Evolutionary conservation across 92 coral and sea anemone species (phyloP), one percentile per base, ranked within the genome.

Genomic region (Phenganax marumi): DNA sequence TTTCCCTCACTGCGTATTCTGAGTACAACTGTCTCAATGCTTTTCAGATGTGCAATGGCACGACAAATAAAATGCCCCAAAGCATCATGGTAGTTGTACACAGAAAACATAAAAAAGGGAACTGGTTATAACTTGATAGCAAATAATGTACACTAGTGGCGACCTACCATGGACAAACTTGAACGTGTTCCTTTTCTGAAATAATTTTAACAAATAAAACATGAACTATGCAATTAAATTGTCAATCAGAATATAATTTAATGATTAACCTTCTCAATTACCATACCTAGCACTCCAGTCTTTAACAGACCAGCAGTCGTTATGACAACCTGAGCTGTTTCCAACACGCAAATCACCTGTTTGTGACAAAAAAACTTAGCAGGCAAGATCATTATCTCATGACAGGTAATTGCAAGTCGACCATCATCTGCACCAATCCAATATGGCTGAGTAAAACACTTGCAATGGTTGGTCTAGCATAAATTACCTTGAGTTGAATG

Each of bases 151-250:
- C 43, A 33, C 5, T 5, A 33, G 43, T 10, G 25, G 25, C 6
- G 1, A 48, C 92, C 80, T 84, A 93, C 97, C 85, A 91, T 86
- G 71, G 97, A 93, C 7, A 93, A 76, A 68, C 97, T 93, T 80
- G 97, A 93, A 51, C 97, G 83, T 46, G 97, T 93, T 25, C 97
- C 91, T 80, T 97, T 85, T 76, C 97, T 93, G 72, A 49, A 57
- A 43, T 68, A 7, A 75, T 55, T 69, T 13, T 19, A 62, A 21
- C 63, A 71, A 55, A 2, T 16, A 49, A 76, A 43, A 24, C 6
- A 12, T 13, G 54, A 51, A 47, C 21, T 47, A 9, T 47, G 16
- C 22, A 46, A 55, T 7, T 17, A 22, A 76, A 50, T 25, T 43
- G 11, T 39, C n/a, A 79, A 22, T 65, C 24, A 10, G 7, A 58